phyloP scores from a whole-genome alignment of 2,113 vertebrate genomes.

The Baryphthengus martii region DNA sequence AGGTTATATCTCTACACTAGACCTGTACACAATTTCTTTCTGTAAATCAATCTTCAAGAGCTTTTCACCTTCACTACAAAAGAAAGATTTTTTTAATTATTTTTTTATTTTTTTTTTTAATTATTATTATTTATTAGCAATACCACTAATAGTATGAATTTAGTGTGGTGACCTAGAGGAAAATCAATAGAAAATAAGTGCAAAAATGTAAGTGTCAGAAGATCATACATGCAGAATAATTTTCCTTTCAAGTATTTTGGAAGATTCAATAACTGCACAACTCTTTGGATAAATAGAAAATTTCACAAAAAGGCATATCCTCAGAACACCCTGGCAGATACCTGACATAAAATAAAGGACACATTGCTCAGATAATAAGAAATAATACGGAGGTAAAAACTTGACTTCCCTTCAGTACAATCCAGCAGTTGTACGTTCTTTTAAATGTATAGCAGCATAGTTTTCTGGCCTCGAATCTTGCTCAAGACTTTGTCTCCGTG shows the following conservation, averaged over 20 bases:
- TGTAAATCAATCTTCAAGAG: neutral
- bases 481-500: neutral
- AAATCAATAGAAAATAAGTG: neutral
- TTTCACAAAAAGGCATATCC: neutral
- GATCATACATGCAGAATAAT: neutral
- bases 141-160: neutral
- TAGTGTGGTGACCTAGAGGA: neutral
- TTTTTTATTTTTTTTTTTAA: neutral
- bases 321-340: neutral
- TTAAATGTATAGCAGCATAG: neutral
- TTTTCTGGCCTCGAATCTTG: neutral
- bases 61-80: neutral
- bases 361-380: neutral
- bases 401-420: neutral
- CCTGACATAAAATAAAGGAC: neutral
- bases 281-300: neutral
- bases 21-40: neutral
- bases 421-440: neutral
- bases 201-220: neutral
- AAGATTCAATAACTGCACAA: neutral
- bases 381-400: neutral
- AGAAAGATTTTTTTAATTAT: neutral
- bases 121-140: neutral
- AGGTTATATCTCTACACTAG: neutral
- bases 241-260: neutral